Percentiles rank a stretch among this genome's conserved stretches.
phyloP scores from a whole-genome alignment of 1,140 invertebrate species.

The Lepidurus arcticus region DNA sequence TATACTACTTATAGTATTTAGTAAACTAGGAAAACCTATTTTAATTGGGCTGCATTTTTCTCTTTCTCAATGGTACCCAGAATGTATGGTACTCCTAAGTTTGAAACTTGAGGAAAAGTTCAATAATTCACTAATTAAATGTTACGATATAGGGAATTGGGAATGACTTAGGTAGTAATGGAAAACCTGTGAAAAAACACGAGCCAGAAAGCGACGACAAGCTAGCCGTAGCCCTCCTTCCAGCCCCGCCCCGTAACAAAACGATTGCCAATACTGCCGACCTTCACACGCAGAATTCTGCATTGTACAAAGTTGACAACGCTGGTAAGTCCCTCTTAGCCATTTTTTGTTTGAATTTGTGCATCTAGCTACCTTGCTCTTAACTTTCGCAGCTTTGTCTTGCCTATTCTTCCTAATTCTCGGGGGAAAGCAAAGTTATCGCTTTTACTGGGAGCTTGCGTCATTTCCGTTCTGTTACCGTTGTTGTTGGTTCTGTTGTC shows the following conservation, averaged over 20 bases:
- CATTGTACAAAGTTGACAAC: neutral
- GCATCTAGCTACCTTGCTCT: neutral
- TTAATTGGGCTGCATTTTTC: too few species aligned
- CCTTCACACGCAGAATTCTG: neutral
- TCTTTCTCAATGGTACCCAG: too few species aligned
- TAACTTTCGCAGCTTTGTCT: neutral
- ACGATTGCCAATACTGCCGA: neutral
- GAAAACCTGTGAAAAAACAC: neutral
- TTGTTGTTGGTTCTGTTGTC: constrained; percentile 15
- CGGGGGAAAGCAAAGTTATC: too few species aligned
- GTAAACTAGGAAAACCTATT: too few species aligned
- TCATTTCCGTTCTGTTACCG: neutral
- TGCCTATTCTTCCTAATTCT: neutral
- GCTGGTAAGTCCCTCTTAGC: neutral
- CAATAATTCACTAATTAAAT: too few species aligned
- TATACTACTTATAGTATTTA: too few species aligned
- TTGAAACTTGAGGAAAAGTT: too few species aligned
- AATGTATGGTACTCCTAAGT: too few species aligned
- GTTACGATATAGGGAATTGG: constrained; percentile 33
- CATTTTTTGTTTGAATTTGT: neutral
- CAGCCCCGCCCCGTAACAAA: neutral
- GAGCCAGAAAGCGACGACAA: neutral
- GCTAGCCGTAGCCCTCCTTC: neutral
- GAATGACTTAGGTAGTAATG: neutral
- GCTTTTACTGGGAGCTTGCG: neutral